Evolutionary conservation across 2,888 invertebrate species (phyloP).

Genomic region (Lithodes maja): DNA sequence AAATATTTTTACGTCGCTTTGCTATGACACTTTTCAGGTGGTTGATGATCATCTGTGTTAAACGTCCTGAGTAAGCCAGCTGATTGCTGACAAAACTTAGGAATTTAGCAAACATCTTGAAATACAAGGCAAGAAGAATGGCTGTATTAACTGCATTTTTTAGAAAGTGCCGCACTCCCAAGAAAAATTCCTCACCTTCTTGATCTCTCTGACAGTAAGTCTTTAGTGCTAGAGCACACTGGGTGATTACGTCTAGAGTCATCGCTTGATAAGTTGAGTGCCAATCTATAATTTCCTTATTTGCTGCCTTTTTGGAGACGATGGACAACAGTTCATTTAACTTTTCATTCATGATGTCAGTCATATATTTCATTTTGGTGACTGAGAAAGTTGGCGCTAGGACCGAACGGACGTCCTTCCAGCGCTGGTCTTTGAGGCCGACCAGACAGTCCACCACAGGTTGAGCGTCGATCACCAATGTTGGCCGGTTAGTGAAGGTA

Average conservation of each 20-base stretch:
- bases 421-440: conserved; percentile 75
- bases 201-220: conserved; percentile 74
- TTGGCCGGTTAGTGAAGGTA: conserved; percentile 72
- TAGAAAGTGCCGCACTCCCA: conserved; percentile 73
- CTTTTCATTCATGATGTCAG: conserved; percentile 75
- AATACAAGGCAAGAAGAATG: conserved; percentile 72
- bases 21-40: conserved; percentile 72
- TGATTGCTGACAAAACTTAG: conserved; percentile 72
- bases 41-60: conserved; percentile 73
- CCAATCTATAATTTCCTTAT: conserved; percentile 74
- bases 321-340: conserved; percentile 74
- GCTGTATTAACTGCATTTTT: conserved; percentile 72
- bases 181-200: conserved; percentile 74
- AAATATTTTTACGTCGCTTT: conserved; percentile 71
- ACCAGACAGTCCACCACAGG: conserved; percentile 69
- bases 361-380: conserved; percentile 76
- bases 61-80: conserved; percentile 73
- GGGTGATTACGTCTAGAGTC: conserved; percentile 77
- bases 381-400: conserved; percentile 77
- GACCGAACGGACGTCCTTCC: conserved; percentile 77
- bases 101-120: conserved; percentile 72
- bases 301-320: conserved; percentile 34
- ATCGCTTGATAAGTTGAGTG: conserved; percentile 76
- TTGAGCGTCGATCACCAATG: conserved; percentile 67
- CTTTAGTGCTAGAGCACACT: conserved; percentile 76